phyloP scores from a whole-genome alignment of 2,113 vertebrate genomes.

The Channa maculata region DNA sequence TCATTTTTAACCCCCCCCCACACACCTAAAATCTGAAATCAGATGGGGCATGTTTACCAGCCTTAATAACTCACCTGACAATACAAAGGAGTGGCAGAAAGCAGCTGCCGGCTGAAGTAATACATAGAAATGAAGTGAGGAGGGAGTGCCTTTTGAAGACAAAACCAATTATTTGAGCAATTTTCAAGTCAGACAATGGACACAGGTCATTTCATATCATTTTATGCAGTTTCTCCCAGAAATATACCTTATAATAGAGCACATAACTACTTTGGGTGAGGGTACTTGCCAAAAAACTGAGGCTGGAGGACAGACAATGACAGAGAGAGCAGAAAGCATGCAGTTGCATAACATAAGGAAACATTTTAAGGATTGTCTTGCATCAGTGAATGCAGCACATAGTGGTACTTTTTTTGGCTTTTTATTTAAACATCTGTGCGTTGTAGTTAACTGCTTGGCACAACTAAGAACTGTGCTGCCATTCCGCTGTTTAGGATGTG shows the following conservation, averaged over 20 bases:
- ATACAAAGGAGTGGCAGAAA: slow-evolving; percentile 35
- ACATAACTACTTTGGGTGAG: neutral
- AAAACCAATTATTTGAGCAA: slow-evolving; percentile 65
- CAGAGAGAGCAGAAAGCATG: neutral
- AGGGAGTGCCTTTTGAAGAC: slow-evolving; percentile 39
- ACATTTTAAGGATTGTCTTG: slow-evolving; percentile 18
- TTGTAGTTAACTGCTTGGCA: neutral
- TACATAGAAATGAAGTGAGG: slow-evolving; percentile 61
- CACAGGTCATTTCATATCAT: slow-evolving; percentile 56
- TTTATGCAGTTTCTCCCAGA: slow-evolving; percentile 48
- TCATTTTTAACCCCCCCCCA: slow-evolving; percentile 50
- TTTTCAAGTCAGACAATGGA: slow-evolving; percentile 53
- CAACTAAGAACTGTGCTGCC: neutral
- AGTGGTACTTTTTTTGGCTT: neutral
- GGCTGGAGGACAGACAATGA: neutral
- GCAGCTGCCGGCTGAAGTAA: slow-evolving; percentile 28
- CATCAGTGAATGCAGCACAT: slow-evolving; percentile 16
- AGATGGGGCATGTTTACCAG: slow-evolving; percentile 54
- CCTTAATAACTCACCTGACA: slow-evolving; percentile 69
- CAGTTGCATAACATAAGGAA: neutral
- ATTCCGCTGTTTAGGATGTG: no score
- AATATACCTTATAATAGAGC: slow-evolving; percentile 34
- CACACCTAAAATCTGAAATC: no score
- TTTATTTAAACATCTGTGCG: neutral
- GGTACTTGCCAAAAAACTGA: neutral